These are phyloP conservation scores for Imbricaverruca yamaguchii DNA, from an alignment of 2,888 invertebrate genomes.

Conservation along the genomic window DNA sequence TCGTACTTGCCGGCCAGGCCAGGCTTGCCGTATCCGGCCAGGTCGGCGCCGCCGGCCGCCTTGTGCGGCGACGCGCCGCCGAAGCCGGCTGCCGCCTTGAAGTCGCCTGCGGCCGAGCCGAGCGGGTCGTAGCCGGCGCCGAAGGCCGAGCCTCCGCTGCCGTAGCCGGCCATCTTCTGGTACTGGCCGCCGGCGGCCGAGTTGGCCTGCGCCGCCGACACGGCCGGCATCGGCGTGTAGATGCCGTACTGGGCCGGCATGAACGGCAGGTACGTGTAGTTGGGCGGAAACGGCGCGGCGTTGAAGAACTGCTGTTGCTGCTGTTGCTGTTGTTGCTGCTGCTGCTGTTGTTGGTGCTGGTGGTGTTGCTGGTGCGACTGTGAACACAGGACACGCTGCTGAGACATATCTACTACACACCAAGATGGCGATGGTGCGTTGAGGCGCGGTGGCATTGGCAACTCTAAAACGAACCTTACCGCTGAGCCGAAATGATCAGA, in stretches of 20 bases:
- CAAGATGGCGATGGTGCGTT: too few species aligned
- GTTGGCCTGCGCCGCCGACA: neutral
- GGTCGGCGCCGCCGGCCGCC: neutral
- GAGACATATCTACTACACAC: too few species aligned
- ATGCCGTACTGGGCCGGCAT: slow-evolving; percentile 13
- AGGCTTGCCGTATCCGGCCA: neutral
- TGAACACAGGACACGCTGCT: too few species aligned
- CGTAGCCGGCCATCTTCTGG: slow-evolving; percentile 9
- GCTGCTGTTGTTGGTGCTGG: neutral
- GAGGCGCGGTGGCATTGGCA: too few species aligned
- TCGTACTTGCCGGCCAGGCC: neutral
- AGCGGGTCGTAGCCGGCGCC: slow-evolving; percentile 2
- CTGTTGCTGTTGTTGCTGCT: slow-evolving; percentile 9
- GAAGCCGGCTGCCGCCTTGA: neutral
- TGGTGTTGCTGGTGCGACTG: neutral
- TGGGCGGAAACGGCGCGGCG: neutral
- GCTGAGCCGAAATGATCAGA: too few species aligned
- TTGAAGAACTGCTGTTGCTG: slow-evolving; percentile 20
- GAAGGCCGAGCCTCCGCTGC: neutral
- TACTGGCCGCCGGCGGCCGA: neutral
- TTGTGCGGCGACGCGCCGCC: slow-evolving; percentile 7
- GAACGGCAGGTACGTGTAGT: slow-evolving; percentile 3
- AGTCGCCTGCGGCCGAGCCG: slow-evolving; percentile 5
- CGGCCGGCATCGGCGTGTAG: slow-evolving; percentile 9
- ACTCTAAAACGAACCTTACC: too few species aligned